Base-by-base conservation (phyloP, 1,140 invertebrate species). In the Steinernema khuongi region DNA sequence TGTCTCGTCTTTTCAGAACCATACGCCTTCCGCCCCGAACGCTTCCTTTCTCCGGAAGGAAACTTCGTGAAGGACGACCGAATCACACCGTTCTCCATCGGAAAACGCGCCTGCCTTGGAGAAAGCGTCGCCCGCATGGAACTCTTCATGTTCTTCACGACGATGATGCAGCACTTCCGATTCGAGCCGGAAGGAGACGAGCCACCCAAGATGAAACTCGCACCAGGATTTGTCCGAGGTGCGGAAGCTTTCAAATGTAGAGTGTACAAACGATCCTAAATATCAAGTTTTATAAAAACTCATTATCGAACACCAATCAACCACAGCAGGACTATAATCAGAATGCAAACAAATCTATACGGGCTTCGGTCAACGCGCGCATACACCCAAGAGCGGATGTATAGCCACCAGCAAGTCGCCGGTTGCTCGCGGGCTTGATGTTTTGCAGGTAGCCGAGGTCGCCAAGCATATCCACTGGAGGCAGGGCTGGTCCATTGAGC, bases 1-100 rank as follows among this genome's bases (percentile, higher is more conserved):
- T 7, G 14, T 67, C 66, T 11, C 4, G 4, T 30, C 33, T 11
- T 69, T 31, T 30, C n/a, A 69, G 68, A 69, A 11, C 30, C 33
- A 4, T 31, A 17, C 11, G 68, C 29, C 2, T 69, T 69, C 68
- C 4, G 7, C 32, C 93, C 93, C 0, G 88, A 89, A 36, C 87
- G 93, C 29, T 95, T 95, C 86, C 87, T 95, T 67, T 90, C 91
- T 68, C 87, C 89, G 0, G 90, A 91, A 77, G 92, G 91, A 28
- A 81, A 44, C n/a, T 90, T 94, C 18, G 87, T 87, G 41, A 92
- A 92, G 71, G 92, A 92, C 0, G 91, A 93, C 77, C 92, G 89
- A 85, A 94, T 94, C 86, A 91, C 95, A 87, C 93, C 93, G 0
- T 95, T 94, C 84, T 93, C 93, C 36, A 91, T 93, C 1, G 93